These are phyloP conservation scores for Terebella lapidaria DNA, from an alignment of 2,888 invertebrate genomes.

Conservation along the genomic window DNA sequence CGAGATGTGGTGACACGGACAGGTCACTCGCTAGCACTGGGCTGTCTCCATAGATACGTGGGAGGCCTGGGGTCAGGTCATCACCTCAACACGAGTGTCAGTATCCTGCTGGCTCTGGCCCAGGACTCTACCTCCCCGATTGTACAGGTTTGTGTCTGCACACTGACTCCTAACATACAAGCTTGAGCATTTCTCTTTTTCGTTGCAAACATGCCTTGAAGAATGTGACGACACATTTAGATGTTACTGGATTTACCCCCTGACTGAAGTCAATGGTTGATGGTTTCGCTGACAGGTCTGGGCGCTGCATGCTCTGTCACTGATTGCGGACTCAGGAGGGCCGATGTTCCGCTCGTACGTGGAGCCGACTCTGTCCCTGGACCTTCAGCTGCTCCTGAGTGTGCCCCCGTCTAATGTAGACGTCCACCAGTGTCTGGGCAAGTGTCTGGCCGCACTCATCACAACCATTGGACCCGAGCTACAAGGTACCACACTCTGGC, in stretches of 20 bases:
- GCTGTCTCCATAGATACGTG: conserved; percentile 89
- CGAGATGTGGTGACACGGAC: conserved; percentile 82
- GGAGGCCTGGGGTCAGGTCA: conserved; percentile 95
- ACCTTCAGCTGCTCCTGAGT: conserved; percentile 80
- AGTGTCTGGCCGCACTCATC: conserved; percentile 88
- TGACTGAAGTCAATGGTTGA: too few species aligned
- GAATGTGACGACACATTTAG: too few species aligned
- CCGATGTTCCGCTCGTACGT: conserved; percentile 98
- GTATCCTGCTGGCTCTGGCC: conserved; percentile 86
- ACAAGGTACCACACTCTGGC: conserved; percentile 63
- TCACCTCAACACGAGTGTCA: conserved; percentile 87
- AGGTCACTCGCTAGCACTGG: conserved; percentile 83
- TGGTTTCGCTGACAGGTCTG: too few species aligned
- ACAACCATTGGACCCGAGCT: conserved; percentile 97
- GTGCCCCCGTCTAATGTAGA: conserved; percentile 86
- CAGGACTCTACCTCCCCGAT: conserved; percentile 89
- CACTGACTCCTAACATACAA: too few species aligned
- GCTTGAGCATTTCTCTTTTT: too few species aligned
- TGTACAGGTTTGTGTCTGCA: conserved; percentile 68
- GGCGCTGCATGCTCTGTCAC: conserved; percentile 90
- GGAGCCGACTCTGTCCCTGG: conserved; percentile 84
- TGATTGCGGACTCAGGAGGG: conserved; percentile 95
- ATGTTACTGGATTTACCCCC: too few species aligned
- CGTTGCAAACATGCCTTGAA: too few species aligned
- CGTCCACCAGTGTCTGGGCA: conserved; percentile 87